These are phyloP conservation scores for Dorcus hopei DNA, from an alignment of 2,888 invertebrate species.

Conservation along the genomic window DNA sequence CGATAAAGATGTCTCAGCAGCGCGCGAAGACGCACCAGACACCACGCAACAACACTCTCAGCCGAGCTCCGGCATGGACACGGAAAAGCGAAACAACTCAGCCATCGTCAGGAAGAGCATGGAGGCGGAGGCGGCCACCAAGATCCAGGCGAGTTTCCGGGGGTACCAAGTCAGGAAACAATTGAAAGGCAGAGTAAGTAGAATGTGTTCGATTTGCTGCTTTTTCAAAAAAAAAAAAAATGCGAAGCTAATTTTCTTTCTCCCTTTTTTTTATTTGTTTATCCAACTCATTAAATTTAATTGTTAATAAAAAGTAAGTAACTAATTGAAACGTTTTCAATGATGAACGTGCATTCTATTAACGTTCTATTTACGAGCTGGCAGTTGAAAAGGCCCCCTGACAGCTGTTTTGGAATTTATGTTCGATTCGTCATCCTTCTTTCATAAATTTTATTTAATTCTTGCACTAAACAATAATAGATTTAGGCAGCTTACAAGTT, in stretches of 20 bases:
- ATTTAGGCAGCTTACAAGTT: too few species aligned
- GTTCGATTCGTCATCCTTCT: too few species aligned
- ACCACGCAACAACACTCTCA: slow-evolving; percentile 13
- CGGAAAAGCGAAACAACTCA: slow-evolving; percentile 33
- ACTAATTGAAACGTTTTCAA: background rate
- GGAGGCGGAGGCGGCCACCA: slow-evolving; percentile 57
- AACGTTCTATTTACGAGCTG: too few species aligned
- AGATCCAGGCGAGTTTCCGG: slow-evolving; percentile 68
- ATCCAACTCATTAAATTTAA: background rate
- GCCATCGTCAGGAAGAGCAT: slow-evolving; percentile 32
- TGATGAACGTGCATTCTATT: too few species aligned
- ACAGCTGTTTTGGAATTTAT: too few species aligned
- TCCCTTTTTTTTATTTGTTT: background rate
- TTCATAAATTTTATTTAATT: too few species aligned
- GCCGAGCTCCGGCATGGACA: slow-evolving; percentile 29
- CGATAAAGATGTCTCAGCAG: slow-evolving; percentile 36
- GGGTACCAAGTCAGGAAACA: slow-evolving; percentile 60
- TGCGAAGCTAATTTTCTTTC: background rate
- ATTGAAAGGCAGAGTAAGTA: slow-evolving; percentile 44
- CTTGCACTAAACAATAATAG: too few species aligned
- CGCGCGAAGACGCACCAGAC: slow-evolving; percentile 10
- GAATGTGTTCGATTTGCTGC: background rate
- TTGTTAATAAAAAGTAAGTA: slow-evolving; percentile 1
- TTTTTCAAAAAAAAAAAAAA: too few species aligned
- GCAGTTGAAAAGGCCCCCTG: too few species aligned